Evolutionary conservation across 1,140 invertebrate species (phyloP).

Genomic region (Drosophila ficusphila): DNA sequence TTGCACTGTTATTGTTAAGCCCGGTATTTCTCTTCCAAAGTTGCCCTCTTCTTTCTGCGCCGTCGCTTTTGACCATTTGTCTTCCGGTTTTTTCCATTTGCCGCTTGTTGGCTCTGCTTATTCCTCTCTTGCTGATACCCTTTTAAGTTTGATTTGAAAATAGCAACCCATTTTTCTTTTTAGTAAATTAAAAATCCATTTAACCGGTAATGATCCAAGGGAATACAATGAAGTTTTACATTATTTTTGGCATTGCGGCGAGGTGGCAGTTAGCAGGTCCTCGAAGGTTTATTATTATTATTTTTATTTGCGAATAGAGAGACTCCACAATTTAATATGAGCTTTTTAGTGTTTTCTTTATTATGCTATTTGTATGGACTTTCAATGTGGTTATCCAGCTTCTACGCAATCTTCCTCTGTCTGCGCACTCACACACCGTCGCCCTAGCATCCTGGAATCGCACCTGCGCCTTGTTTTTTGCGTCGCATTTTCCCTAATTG

Average conservation of each 20-base stretch:
- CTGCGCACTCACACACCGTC: background rate
- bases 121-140: background rate
- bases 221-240: too few relatives aligned
- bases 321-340: background rate
- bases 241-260: too few relatives aligned
- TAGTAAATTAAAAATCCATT: too few relatives aligned
- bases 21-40: conserved; percentile 36
- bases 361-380: background rate
- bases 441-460: conserved; percentile 39
- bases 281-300: too few relatives aligned
- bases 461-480: conserved; percentile 74
- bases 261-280: too few relatives aligned
- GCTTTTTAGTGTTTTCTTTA: background rate
- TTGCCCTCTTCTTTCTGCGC: conserved; percentile 28
- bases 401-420: background rate
- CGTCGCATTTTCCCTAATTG: conserved; percentile 70
- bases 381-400: background rate
- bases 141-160: background rate
- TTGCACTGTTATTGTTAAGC: conserved; percentile 57
- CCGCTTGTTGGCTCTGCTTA: conserved; percentile 4
- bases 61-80: conserved; percentile 22
- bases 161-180: background rate
- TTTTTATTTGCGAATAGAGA: too few relatives aligned
- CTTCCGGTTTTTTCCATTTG: conserved; percentile 41
- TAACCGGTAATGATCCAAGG: too few relatives aligned